A percentile compares a stretch with the other conserved stretches of the same genome.
Evolutionary conservation across 1,140 invertebrate genomes (phyloP).

Genomic region (Gyrodactylus salaris): DNA sequence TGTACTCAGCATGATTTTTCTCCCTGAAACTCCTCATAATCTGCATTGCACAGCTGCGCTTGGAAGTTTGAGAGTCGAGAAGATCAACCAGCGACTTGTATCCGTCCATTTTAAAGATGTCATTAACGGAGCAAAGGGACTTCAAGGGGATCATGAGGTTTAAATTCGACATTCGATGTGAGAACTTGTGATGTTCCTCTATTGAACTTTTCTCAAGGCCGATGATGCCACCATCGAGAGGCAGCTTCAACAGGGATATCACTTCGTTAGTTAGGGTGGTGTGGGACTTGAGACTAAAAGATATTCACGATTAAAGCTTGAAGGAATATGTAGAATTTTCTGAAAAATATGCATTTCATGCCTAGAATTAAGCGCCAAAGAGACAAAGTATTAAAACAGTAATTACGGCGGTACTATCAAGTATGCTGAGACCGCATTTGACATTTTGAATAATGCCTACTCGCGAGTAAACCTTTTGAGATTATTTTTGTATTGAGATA

Average conservation of each 20-base stretch:
- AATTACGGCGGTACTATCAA: too few relatives aligned
- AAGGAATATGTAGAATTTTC: too few relatives aligned
- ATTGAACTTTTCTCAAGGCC: conserved; percentile 39
- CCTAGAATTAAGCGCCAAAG: too few relatives aligned
- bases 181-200: not conserved
- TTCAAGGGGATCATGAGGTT: not conserved
- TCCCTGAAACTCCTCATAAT: conserved; percentile 52
- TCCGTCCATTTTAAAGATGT: conserved; percentile 31
- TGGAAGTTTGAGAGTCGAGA: conserved; percentile 55
- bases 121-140: not conserved
- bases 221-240: conserved; percentile 69
- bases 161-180: not conserved
- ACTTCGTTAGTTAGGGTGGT: conserved; percentile 47
- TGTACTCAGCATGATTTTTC: conserved; percentile 31
- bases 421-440: too few relatives aligned
- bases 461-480: too few relatives aligned
- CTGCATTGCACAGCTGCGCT: conserved; percentile 47
- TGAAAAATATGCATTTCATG: too few relatives aligned
- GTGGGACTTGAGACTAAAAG: not conserved
- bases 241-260: conserved; percentile 58
- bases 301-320: too few relatives aligned
- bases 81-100: conserved; percentile 48
- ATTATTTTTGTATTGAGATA: too few relatives aligned
- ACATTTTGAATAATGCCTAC: too few relatives aligned
- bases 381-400: too few relatives aligned